Evolutionary conservation across 2,888 invertebrate species (phyloP).

Genomic region (Teleogryllus oceanicus): DNA sequence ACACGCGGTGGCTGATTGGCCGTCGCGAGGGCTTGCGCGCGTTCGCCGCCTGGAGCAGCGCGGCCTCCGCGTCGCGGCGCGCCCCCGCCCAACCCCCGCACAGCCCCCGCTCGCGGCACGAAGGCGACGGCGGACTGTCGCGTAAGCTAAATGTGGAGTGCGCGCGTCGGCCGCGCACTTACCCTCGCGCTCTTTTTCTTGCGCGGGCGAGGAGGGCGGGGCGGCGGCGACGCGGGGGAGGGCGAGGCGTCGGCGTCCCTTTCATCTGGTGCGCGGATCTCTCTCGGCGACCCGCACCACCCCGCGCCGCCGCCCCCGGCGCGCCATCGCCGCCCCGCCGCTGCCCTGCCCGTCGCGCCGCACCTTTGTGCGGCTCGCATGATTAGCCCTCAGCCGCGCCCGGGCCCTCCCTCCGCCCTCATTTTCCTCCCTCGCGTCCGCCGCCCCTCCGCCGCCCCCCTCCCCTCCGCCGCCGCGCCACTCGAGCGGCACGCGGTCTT

Average conservation of each 20-base stretch:
- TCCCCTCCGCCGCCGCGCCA: neutral
- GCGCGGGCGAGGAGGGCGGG: neutral
- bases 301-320: too few relatives aligned
- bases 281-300: neutral
- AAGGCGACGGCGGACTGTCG: neutral
- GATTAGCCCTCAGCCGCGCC: slow-evolving; percentile 19
- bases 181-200: slow-evolving; percentile 18
- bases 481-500: neutral
- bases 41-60: too few relatives aligned
- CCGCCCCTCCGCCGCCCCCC: neutral
- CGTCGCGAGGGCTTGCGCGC: too few relatives aligned
- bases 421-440: slow-evolving; percentile 12
- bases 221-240: neutral
- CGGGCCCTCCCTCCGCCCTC: neutral
- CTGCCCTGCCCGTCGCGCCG: neutral
- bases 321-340: too few relatives aligned
- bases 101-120: neutral
- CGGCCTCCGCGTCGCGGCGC: too few relatives aligned
- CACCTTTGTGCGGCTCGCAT: slow-evolving; percentile 4
- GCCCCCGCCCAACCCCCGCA: neutral
- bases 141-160: slow-evolving; percentile 9
- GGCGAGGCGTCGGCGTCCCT: slow-evolving; percentile 12
- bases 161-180: slow-evolving; percentile 2
- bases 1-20: too few relatives aligned
- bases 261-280: neutral